Conservation (phyloP, 1,140 invertebrate species). For the Diorhabda carinulata region DNA sequence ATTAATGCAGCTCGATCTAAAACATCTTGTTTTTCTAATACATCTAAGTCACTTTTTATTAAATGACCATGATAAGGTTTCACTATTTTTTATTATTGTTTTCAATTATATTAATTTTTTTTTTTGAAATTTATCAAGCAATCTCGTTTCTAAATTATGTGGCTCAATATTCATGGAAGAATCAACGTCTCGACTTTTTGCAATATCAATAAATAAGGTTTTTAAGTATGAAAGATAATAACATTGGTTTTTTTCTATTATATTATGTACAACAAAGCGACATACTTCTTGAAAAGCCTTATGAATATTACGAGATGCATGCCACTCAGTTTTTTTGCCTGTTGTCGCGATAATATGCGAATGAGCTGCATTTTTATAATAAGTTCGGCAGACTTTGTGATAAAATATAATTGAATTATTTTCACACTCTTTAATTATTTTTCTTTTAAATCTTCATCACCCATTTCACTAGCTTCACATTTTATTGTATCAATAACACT, state of each 20-base stretch:
- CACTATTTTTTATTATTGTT: background rate
- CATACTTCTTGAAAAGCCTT: background rate
- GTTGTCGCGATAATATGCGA: too few species aligned
- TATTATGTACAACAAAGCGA: background rate
- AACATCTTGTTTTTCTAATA: background rate
- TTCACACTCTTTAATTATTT: too few species aligned
- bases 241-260: background rate
- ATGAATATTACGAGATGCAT: background rate
- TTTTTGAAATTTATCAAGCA: background rate
- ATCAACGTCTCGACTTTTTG: background rate
- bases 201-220: background rate
- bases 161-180: background rate
- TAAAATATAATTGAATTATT: too few species aligned
- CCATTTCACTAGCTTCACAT: too few species aligned
- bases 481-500: too few species aligned
- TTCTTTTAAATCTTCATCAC: too few species aligned
- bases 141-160: background rate
- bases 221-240: background rate
- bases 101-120: background rate
- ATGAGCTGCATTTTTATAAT: too few species aligned
- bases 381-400: too few species aligned
- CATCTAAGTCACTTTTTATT: background rate
- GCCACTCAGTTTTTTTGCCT: background rate
- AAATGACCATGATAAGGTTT: background rate
- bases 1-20: conserved; percentile 26